Base-by-base conservation (phyloP, 2,888 invertebrate genomes). In the Drosophila ochracea region DNA sequence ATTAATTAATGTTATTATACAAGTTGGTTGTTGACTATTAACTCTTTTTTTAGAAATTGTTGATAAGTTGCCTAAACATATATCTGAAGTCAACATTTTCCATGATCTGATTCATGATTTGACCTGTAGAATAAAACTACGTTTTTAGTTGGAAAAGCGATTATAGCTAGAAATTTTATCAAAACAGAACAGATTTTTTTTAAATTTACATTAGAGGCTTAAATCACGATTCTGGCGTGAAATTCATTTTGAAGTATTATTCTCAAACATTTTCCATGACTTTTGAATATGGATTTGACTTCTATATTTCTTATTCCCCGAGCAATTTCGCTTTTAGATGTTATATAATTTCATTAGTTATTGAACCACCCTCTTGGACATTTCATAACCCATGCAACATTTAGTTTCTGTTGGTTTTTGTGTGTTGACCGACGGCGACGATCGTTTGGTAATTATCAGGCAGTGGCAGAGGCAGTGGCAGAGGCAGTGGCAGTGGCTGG, bases 391-490 rank as follows among this genome's bases (percentile, higher is more conserved):
- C 60, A 31, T 41, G 25, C 61, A 67, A 52, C 25, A 63, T 63
- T 59, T 60, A 60, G 43, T 54, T 68, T 63, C 47, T 57, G 58
- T 59, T 73, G 58, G 25, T 39, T 47, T 37, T 54, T 61, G 53
- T 60, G 50, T 60, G 43, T 30, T 50, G 50, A 33, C 67, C 66
- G 49, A 39, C 37, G 43, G 5, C 54, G 68, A 52, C 73, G 55
- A 55, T 49, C 69, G 73, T 59, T 53, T 43, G 53, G 49, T 78
- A 78, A 78, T 78, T 78, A 78, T 78, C 66, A 50, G 28, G 50
- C 50, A 30, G 28, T 50, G 49, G 49, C 47, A 16, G 25, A 4
- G 55, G 37, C 55, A 19, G 21, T 9, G n/a, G 33, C 31, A 21
- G 28, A 1, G 54, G 54, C 54, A 11, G 21, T 5, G 73, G 25